Evolutionary conservation across 2,888 invertebrate species (phyloP), one percentile per base, ranked within the genome.

Genomic region (Ectemnius cavifrons): DNA sequence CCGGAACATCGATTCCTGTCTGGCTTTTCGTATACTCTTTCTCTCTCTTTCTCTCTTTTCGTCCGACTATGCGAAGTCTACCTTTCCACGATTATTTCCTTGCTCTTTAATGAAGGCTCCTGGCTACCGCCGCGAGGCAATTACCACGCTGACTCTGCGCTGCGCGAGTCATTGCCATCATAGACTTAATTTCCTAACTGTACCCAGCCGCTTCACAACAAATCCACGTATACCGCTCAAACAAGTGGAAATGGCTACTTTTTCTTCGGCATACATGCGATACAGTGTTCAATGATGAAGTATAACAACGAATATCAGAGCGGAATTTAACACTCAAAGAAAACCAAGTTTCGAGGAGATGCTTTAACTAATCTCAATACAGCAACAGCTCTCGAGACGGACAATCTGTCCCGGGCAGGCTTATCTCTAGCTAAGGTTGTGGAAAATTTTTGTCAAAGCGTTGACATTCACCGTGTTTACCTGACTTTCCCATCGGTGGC

Each of bases 401-500:
- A 37, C 0, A 11, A 6, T 37, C 8, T 37, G 3, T 37, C 28
- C 28, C 28, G 28, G 8, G 4, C 49, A 14, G 16, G 49, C 49
- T 52, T 52, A 52, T 52, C 52, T 52, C 52, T 14, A n/a, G n/a
- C 1, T 52, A 52, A 52, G 11, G 8, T 37, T 11, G 37, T 52
- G n/a, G 52, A 52, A 52, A 52, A 52, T 11, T 52, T 52, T 16
- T 16, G 16, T 52, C 0, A 5, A 52, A 16, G n/a, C 52, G 13
- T 1, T 4, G 16, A 52, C n/a, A 16, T 16, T 52, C 52, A 52
- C 6, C 4, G 1, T 14, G 37, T 61, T 78, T 87, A 89, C 91
- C 92, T 88, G 92, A 91, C 83, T 92, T 92, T 83, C 92, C 92
- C 75, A 92, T 92, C 46, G 92, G 92, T 73, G 92, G 92, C 67